Evolutionary conservation across 1,140 invertebrate genomes (phyloP), one percentile per base, ranked within the genome.

Genomic region (Danaus melanippus): DNA sequence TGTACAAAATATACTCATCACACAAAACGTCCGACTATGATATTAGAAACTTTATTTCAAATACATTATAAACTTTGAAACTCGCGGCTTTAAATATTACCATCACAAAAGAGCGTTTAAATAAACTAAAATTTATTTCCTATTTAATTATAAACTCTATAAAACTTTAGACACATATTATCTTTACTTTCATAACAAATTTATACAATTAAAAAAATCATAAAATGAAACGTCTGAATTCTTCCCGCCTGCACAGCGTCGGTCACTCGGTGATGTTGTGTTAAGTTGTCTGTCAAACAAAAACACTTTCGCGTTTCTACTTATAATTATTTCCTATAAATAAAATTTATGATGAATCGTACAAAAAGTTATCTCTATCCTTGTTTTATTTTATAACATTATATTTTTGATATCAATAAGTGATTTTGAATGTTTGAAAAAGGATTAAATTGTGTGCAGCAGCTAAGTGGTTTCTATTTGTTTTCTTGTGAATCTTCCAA

Each of bases 261-360:
- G 60, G 57, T 60, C 39, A 53, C 64, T 64, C 62, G 60, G 57
- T 60, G 42, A 53, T 66, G 59, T 60, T 64, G 58, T 64, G 52
- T 50, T 60, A 57, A 50, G 10, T 64, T 62, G 59, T 65, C 65
- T 67, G 65, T 67, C 68, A 70, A 64, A 69, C 62, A 60, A 62
- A 69, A 67, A 69, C 63, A 67, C 64, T 67, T 62, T 12, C 43
- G 50, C 39, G 47, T 59, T 53, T 53, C 47, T 47, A 44, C 43
- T 40, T 48, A 46, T 32, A 43, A 48, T 61, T 57, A 57, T 56
- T 51, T 47, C 44, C 11, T 46, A 54, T 62, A 41, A 50, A 51
- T 46, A 11, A 43, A 40, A 54, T 50, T n/a, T 42, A 54, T n/a
- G 42, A 54, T 53, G 52, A 50, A 54, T 54, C 50, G 51, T 53